These are phyloP conservation scores for Halocynthia aurantium DNA, from an alignment of 23 tunicate species.

Conservation along the genomic window DNA sequence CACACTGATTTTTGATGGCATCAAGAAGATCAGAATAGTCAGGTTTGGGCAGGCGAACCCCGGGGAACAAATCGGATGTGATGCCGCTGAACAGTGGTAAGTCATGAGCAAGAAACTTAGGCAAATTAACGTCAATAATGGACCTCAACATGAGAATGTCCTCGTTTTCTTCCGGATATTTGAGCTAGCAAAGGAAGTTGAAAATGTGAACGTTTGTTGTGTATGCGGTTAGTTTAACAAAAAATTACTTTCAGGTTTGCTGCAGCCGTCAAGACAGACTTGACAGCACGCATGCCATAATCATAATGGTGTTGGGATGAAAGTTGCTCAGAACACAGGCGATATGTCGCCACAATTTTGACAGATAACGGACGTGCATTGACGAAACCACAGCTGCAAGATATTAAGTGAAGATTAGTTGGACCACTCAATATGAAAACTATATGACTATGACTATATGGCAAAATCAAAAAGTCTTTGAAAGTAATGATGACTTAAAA, in stretches of 20 bases:
- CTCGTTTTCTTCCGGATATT: slow-evolving; percentile 96
- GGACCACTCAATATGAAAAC: not conserved
- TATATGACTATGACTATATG: too few relatives aligned
- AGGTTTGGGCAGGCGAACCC: slow-evolving; percentile 87
- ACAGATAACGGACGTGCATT: slow-evolving; percentile 97
- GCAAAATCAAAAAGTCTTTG: too few relatives aligned
- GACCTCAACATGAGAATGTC: slow-evolving; percentile 98
- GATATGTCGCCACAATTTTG: slow-evolving; percentile 97
- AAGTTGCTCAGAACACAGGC: slow-evolving; percentile 93
- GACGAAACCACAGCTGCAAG: slow-evolving; percentile 90
- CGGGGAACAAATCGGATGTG: slow-evolving; percentile 97
- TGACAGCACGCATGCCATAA: slow-evolving; percentile 99
- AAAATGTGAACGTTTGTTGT: not conserved
- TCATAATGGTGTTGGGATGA: slow-evolving; percentile 98
- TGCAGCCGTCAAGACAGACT: slow-evolving; percentile 98
- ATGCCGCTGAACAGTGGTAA: slow-evolving; percentile 96
- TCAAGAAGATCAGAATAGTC: slow-evolving; percentile 80
- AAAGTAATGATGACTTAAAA: too few relatives aligned
- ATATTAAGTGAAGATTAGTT: not conserved
- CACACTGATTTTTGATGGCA: slow-evolving; percentile 88
- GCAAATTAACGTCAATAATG: slow-evolving; percentile 96
- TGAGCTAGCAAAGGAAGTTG: slow-evolving; percentile 32
- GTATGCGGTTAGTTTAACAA: not conserved
- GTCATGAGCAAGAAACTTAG: slow-evolving; percentile 97
- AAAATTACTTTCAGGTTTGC: slow-evolving; percentile 78